Evolutionary conservation across 2,797 vertebrate genomes (phyloP), one percentile per base, ranked within the genome.

Genomic region (Spea hammondii): DNA sequence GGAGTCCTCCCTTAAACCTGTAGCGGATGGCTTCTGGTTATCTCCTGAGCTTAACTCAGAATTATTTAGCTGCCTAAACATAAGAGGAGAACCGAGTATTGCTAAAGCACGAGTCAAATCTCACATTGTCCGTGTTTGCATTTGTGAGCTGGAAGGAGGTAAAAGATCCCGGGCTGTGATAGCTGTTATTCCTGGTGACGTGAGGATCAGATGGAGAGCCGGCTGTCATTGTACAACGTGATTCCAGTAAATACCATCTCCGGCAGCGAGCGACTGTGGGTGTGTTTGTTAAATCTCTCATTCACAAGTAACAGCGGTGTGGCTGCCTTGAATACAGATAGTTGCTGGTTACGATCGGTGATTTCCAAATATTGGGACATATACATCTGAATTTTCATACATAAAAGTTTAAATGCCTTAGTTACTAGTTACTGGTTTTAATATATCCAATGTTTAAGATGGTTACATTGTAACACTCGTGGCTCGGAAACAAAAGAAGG

Each of bases 151-250:
- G 73, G 17, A 65, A 45, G 11, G 69, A 9, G 44, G 54, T 17
- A 14, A 5, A 60, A 12, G 59, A 50, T 13, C 6, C 64, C 13
- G 65, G 54, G 17, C 45, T 10, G 49, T 44, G 49, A 47, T 79
- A 69, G 57, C 67, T 60, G 46, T 76, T 76, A 80, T 80, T 70
- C 49, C n/a, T 55, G 59, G 54, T 80, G 70, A 75, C 70, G 55
- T 57, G 14, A 62, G 67, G 73, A 76, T 80, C 78, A 75, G 67
- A 80, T 76, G 66, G 67, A 64, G 66, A 76, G 59, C 32, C 10
- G 44, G 50, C 45, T 12, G 8, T 54, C 49, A 44, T 54, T 65
- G 32, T 70, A 76, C 59, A 14, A 53, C 47, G 65, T 71, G 54
- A 79, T 79, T 75, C 57, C 57, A 44, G 67, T 54, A 50, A 65